Evolutionary conservation across 1,140 invertebrate genomes (phyloP).

Genomic region (Cataglyphis hispanica): DNA sequence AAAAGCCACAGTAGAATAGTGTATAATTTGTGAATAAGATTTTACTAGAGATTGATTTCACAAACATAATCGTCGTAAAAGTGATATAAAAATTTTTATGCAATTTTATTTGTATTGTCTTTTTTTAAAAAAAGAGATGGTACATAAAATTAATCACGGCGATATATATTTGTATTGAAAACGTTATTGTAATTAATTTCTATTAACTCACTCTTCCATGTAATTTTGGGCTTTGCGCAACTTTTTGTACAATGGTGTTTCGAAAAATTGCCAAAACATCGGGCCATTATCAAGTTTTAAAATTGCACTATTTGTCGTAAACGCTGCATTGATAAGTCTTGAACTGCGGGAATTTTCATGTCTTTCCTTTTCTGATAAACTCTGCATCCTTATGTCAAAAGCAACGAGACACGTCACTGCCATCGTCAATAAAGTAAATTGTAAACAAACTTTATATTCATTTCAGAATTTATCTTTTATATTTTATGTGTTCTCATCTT

Average conservation of each 20-base stretch:
- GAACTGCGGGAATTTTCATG: constrained; percentile 88
- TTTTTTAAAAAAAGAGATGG: background rate
- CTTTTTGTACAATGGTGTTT: constrained; percentile 91
- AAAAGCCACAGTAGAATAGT: constrained; percentile 9
- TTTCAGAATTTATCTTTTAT: background rate
- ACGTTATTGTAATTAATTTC: constrained; percentile 10
- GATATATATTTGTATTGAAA: background rate
- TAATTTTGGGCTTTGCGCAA: constrained; percentile 90
- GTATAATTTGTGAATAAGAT: background rate
- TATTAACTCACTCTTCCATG: constrained; percentile 91
- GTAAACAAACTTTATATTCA: constrained; percentile 74
- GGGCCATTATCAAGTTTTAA: constrained; percentile 92
- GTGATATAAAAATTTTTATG: background rate
- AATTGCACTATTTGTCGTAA: constrained; percentile 90
- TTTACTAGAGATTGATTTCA: background rate
- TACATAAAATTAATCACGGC: background rate
- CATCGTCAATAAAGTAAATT: no score
- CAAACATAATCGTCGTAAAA: background rate
- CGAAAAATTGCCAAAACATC: constrained; percentile 90
- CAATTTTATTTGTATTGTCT: background rate
- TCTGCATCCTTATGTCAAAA: constrained; percentile 89
- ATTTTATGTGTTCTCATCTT: no score
- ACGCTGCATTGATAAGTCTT: constrained; percentile 91
- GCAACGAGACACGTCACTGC: constrained; percentile 90
- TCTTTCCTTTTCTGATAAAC: constrained; percentile 89